These are phyloP conservation scores for Alaudala cheleensis DNA, from an alignment of 2,113 vertebrate species.

Conservation along the genomic window DNA sequence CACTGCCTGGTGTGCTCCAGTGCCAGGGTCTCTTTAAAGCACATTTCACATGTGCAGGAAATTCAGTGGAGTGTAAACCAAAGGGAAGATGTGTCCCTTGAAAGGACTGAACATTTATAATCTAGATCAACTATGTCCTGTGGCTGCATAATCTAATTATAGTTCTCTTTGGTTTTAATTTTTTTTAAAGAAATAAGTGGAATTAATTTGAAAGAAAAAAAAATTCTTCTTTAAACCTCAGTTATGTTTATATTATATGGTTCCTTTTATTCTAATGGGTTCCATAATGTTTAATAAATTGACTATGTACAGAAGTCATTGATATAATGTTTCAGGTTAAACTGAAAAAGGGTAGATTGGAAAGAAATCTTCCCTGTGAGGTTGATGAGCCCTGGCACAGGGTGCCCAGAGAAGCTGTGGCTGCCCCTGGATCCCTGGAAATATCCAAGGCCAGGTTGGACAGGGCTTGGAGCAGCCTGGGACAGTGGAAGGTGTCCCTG, in stretches of 20 bases:
- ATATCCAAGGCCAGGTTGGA: not conserved
- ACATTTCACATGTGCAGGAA: not conserved
- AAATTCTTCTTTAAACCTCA: not conserved
- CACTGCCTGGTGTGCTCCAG: not conserved
- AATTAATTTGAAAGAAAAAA: not conserved
- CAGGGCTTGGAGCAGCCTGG: accelerated
- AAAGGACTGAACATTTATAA: not conserved
- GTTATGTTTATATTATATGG: not conserved
- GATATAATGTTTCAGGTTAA: not conserved
- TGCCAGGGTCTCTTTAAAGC: not conserved
- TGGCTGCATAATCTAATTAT: not conserved
- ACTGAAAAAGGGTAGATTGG: not conserved
- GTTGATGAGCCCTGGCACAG: accelerated
- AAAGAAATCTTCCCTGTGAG: not conserved
- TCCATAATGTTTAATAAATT: not conserved
- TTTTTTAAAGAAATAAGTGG: not conserved
- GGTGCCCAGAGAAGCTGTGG: not conserved
- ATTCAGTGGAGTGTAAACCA: not conserved
- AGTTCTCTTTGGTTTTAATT: not conserved
- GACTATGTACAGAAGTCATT: not conserved
- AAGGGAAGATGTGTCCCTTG: not conserved
- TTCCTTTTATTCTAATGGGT: not conserved
- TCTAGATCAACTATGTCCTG: not conserved
- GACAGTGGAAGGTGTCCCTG: accelerated
- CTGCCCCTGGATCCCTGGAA: not conserved